These are phyloP conservation scores for Cacatua alba DNA, from an alignment of 2,113 vertebrate genomes.

Conservation along the genomic window DNA sequence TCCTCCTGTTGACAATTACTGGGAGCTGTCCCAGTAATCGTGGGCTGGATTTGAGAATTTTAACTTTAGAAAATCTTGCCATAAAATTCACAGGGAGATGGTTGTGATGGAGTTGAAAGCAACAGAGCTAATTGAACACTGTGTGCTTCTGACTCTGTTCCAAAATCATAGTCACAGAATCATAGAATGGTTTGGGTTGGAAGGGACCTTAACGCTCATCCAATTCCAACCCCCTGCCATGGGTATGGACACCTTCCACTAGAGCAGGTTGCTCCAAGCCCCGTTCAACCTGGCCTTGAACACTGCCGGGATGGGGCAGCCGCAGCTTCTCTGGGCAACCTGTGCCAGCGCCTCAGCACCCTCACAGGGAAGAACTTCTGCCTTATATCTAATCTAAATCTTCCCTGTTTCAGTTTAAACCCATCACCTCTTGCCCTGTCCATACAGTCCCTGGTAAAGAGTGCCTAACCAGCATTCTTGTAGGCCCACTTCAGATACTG, in stretches of 20 bases:
- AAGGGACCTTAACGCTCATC: neutral
- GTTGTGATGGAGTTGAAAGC: neutral
- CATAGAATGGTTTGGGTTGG: neutral
- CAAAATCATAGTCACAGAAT: neutral
- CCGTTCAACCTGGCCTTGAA: neutral
- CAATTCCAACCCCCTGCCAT: neutral
- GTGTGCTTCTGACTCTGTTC: neutral
- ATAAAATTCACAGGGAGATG: neutral
- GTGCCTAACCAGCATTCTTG: no score
- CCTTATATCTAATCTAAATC: no score
- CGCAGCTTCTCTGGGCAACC: no score
- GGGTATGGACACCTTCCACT: neutral
- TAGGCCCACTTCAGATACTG: no score
- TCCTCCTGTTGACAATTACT: neutral
- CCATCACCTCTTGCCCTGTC: no score
- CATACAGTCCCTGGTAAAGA: no score
- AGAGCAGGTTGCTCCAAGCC: neutral
- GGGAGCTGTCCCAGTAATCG: neutral
- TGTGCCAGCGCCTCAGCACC: no score
- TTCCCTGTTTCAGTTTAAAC: no score
- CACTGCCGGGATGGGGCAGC: neutral
- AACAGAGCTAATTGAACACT: neutral
- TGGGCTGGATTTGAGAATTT: neutral
- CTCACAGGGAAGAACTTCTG: no score
- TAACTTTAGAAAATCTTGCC: neutral